Percentiles rank a stretch among this genome's conserved stretches.
These are phyloP conservation scores for Sandelia bainsii DNA, from an alignment of 2,797 vertebrate genomes.

Conservation along the genomic window DNA sequence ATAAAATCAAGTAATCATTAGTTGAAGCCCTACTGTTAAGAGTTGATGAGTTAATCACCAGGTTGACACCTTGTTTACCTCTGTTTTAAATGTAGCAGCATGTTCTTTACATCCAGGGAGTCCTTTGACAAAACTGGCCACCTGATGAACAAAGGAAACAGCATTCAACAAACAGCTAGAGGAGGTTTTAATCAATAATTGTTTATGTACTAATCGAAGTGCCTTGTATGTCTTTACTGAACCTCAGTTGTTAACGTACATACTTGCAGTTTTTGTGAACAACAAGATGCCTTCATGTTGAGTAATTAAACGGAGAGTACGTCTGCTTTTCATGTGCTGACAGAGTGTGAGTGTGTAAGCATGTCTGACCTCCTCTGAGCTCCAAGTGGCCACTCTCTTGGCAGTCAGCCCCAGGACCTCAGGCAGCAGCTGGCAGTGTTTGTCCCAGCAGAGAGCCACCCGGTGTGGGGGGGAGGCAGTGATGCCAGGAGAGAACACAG, in stretches of 20 bases:
- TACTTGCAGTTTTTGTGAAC: constrained; percentile 7
- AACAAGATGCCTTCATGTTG: constrained; percentile 42
- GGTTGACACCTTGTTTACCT: constrained; percentile 70
- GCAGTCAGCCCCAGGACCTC: constrained; percentile 92
- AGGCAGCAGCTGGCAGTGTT: constrained; percentile 93
- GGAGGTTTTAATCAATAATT: neutral
- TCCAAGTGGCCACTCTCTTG: constrained; percentile 92
- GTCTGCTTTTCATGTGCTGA: constrained; percentile 51
- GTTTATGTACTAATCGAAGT: constrained; percentile 18
- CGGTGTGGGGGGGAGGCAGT: constrained; percentile 83
- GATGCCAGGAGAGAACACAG: constrained; percentile 90
- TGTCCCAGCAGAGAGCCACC: constrained; percentile 91
- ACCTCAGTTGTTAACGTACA: too few species aligned
- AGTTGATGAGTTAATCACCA: neutral
- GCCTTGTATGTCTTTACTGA: too few species aligned
- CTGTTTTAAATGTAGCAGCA: constrained; percentile 86
- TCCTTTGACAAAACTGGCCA: constrained; percentile 85
- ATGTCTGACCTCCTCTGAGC: constrained; percentile 89
- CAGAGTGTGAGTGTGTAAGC: constrained; percentile 31
- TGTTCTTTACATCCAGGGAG: constrained; percentile 88
- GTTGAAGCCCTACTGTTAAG: neutral
- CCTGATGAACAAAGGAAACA: constrained; percentile 67
- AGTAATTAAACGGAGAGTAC: constrained; percentile 41
- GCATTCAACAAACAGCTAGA: neutral
- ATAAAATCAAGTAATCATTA: neutral